Percentiles rank a stretch among this genome's conserved stretches.
Evolutionary conservation across 2,888 invertebrate genomes (phyloP).

Genomic region (Boloria selene): DNA sequence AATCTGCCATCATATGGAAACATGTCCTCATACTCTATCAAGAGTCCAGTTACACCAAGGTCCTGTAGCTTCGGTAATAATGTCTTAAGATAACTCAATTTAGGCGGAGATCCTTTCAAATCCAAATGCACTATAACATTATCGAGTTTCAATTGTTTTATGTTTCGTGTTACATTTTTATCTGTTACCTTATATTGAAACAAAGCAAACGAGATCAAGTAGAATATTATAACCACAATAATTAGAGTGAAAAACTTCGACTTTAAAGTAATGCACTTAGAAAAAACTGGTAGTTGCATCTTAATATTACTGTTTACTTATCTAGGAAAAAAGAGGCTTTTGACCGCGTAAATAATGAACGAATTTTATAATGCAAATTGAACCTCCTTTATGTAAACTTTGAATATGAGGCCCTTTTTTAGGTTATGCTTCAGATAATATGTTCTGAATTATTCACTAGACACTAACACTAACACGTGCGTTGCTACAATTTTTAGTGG

Average conservation of each 20-base stretch:
- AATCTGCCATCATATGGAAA: slow-evolving; percentile 88
- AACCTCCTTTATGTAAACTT: too few relatives aligned
- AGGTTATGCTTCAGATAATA: neutral
- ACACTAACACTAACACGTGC: neutral
- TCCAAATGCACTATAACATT: slow-evolving; percentile 91
- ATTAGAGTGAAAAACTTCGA: slow-evolving; percentile 20
- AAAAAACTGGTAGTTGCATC: slow-evolving; percentile 6
- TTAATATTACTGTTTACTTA: neutral
- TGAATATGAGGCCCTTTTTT: neutral
- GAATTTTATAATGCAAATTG: too few relatives aligned
- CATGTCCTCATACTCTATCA: slow-evolving; percentile 94
- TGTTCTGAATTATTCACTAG: too few relatives aligned
- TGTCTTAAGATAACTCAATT: slow-evolving; percentile 82
- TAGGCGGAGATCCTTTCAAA: slow-evolving; percentile 92
- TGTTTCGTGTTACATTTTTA: slow-evolving; percentile 2
- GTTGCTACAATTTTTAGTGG: neutral
- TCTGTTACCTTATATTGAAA: neutral
- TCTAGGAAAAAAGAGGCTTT: neutral
- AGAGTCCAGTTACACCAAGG: slow-evolving; percentile 88
- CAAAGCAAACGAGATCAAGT: slow-evolving; percentile 21
- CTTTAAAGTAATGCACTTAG: slow-evolving; percentile 18
- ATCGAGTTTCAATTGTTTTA: slow-evolving; percentile 44
- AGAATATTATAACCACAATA: slow-evolving; percentile 11
- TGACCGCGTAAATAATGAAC: too few relatives aligned
- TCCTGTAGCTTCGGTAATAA: slow-evolving; percentile 84